A percentile compares a stretch with the other conserved stretches of the same genome.
These are phyloP conservation scores for Eurosta solidaginis DNA, from an alignment of 1,140 invertebrate species.

Conservation along the genomic window DNA sequence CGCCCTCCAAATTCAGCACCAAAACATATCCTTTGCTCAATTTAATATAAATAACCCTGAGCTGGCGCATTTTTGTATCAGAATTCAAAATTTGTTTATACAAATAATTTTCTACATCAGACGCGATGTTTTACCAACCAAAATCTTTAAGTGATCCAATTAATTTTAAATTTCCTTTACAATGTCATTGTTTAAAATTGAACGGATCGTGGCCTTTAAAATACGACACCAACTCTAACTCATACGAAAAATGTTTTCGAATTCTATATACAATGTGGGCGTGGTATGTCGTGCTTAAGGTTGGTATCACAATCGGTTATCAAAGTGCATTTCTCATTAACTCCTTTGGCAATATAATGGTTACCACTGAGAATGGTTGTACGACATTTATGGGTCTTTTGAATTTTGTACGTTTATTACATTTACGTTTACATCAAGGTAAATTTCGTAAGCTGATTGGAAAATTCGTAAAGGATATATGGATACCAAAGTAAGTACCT, in stretches of 20 bases:
- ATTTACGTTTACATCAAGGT: conserved; percentile 45
- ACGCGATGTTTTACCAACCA: conserved; percentile 33
- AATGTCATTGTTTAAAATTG: conserved; percentile 55
- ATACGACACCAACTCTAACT: not conserved
- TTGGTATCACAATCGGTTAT: conserved; percentile 51
- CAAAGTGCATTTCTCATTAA: conserved; percentile 47
- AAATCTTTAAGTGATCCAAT: conserved; percentile 27
- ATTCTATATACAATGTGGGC: conserved; percentile 46
- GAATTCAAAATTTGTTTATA: no score
- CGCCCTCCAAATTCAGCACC: not conserved
- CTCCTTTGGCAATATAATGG: conserved; percentile 50
- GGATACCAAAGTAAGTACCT: conserved; percentile 51
- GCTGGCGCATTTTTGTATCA: no score
- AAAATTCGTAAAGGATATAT: conserved; percentile 48
- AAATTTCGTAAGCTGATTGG: conserved; percentile 44
- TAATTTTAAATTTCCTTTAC: conserved; percentile 45
- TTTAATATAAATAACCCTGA: not conserved
- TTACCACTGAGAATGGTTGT: conserved; percentile 55
- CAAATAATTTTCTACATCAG: no score
- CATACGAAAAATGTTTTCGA: not conserved
- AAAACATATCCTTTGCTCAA: not conserved
- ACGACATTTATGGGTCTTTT: conserved; percentile 55
- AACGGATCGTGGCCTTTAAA: conserved; percentile 55
- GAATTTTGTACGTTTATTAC: conserved; percentile 51
- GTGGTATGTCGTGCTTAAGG: conserved; percentile 49